Evolutionary conservation across 2,888 invertebrate species (phyloP).

Genomic region (Zeuzera pyrina): DNA sequence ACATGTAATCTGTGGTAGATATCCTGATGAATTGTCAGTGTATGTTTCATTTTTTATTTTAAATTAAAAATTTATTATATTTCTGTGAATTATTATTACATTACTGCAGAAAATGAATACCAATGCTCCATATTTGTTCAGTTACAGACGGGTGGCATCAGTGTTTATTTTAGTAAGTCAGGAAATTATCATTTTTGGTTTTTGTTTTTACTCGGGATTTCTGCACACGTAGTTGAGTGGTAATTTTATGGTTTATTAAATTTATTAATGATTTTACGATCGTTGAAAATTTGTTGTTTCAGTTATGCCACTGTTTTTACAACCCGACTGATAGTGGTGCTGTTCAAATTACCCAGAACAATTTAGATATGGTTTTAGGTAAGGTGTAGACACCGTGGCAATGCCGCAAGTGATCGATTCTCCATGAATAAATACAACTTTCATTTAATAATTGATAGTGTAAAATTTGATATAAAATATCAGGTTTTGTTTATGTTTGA

Average conservation of each 20-base stretch:
- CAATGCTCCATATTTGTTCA: conserved; percentile 30
- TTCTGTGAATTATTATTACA: too few species aligned
- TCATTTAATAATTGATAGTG: too few species aligned
- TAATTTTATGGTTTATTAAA: conserved; percentile 52
- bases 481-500: too few species aligned
- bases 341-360: conserved; percentile 83
- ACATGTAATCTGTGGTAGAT: too few species aligned
- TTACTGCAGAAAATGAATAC: conserved; percentile 40
- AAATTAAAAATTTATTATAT: too few species aligned
- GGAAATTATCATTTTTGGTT: conserved; percentile 12
- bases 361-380: conserved; percentile 90
- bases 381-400: too few species aligned
- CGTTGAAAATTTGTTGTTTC: too few species aligned
- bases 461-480: too few species aligned
- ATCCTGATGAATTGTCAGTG: too few species aligned
- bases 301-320: conserved; percentile 75
- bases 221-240: conserved; percentile 33
- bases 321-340: conserved; percentile 88
- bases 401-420: too few species aligned
- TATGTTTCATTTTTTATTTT: too few species aligned
- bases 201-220: conserved; percentile 15
- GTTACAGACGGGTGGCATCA: conserved; percentile 37
- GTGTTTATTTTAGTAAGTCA: conserved; percentile 49
- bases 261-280: conserved; percentile 46
- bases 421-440: too few species aligned